Conservation (phyloP, 1,140 invertebrate species). For the Ericerus pela region DNA sequence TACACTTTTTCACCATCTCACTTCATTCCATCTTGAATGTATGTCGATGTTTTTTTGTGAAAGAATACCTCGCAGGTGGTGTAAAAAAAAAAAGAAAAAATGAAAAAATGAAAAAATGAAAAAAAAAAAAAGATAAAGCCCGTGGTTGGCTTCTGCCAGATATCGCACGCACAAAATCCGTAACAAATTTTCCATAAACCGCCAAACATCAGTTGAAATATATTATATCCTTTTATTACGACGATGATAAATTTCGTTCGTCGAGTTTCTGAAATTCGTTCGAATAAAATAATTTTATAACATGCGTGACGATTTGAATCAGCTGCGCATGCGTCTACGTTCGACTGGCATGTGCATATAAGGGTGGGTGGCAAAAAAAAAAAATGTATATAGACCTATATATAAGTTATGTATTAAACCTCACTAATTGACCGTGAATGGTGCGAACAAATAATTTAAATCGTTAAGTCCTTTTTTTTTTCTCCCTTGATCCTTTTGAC, state of each 20-base stretch:
- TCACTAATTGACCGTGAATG: conserved; percentile 7
- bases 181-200: conserved; percentile 10
- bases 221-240: conserved; percentile 5
- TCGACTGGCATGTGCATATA: conserved; percentile 2
- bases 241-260: conserved; percentile 2
- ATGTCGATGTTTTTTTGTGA: too few relatives aligned
- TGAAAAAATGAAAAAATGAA: too few relatives aligned
- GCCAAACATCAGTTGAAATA: not conserved
- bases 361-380: conserved; percentile 10
- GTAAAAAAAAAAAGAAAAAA: too few relatives aligned
- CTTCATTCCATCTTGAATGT: too few relatives aligned
- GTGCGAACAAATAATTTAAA: conserved; percentile 5
- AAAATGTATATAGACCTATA: too few relatives aligned
- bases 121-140: too few relatives aligned
- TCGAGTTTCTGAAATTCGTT: too few relatives aligned
- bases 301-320: not conserved
- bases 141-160: conserved; percentile 8
- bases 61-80: too few relatives aligned
- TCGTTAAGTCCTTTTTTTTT: conserved; percentile 6
- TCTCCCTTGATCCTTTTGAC: not conserved
- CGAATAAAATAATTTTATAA: not conserved
- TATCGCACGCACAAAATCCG: not conserved
- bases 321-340: conserved; percentile 6
- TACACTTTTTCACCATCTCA: too few relatives aligned
- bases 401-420: conserved; percentile 3